These are phyloP conservation scores for Maccullochella peelii DNA, from an alignment of 2,113 vertebrate species.

Conservation along the genomic window DNA sequence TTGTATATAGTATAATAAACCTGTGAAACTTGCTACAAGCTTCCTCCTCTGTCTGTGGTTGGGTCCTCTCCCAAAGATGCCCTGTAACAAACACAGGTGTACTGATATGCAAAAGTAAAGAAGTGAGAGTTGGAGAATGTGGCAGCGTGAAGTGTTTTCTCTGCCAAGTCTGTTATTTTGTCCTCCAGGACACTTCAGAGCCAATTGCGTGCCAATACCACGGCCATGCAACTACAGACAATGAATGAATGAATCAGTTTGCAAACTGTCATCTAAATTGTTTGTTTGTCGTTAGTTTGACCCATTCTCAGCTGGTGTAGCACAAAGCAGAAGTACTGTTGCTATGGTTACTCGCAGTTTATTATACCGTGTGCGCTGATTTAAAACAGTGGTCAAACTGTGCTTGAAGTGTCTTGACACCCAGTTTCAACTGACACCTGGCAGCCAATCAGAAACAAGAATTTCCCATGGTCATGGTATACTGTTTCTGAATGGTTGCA, in stretches of 20 bases:
- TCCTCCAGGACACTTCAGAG: no score
- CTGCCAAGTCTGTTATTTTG: no score
- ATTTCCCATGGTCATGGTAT: neutral
- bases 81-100: no score
- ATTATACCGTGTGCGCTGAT: neutral
- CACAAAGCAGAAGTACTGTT: neutral
- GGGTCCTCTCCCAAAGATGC: no score
- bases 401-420: neutral
- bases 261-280: neutral
- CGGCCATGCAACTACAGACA: no score
- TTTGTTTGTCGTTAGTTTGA: neutral
- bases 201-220: no score
- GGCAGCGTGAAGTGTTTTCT: no score
- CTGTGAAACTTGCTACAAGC: no score
- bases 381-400: neutral
- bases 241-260: no score
- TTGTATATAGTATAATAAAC: no score
- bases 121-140: neutral
- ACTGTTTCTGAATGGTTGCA: slow-evolving; percentile 46
- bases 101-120: neutral
- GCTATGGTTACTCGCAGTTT: neutral
- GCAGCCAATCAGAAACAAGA: slow-evolving; percentile 8
- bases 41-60: no score
- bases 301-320: neutral
- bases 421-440: neutral